phyloP scores from a whole-genome alignment of 2,797 vertebrate species.

The Halcyon chelicuti region DNA sequence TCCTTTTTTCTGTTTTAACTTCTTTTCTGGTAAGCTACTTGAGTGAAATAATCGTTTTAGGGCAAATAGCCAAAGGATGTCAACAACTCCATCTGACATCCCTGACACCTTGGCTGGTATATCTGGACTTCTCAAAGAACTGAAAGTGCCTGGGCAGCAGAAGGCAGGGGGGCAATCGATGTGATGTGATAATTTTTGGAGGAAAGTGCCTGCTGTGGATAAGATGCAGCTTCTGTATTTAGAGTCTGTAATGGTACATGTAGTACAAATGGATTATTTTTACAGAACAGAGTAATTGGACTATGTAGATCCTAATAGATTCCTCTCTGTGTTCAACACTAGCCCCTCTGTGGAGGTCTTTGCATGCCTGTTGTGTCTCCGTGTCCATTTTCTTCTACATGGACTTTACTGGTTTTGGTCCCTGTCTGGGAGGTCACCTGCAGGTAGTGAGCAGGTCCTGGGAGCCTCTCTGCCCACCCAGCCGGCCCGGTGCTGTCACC shows the following conservation, averaged over 20 bases:
- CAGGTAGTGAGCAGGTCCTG: background rate
- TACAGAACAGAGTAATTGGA: fast-evolving
- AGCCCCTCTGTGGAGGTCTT: background rate
- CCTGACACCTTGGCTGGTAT: fast-evolving
- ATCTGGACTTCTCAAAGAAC: fast-evolving
- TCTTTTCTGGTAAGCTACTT: background rate
- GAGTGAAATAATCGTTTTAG: background rate
- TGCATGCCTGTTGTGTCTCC: fast-evolving
- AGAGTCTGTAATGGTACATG: fast-evolving
- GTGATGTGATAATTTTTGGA: fast-evolving
- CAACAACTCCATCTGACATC: fast-evolving
- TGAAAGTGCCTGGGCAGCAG: background rate
- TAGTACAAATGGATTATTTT: fast-evolving
- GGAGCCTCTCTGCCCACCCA: background rate
- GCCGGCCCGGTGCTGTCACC: fast-evolving
- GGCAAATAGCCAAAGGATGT: background rate
- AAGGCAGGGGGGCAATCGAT: fast-evolving
- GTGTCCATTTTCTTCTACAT: background rate
- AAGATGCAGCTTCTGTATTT: fast-evolving
- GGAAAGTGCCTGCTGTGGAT: background rate
- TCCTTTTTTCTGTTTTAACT: background rate
- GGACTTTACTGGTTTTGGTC: background rate
- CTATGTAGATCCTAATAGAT: fast-evolving
- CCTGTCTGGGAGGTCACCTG: fast-evolving
- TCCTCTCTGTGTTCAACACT: fast-evolving